A percentile compares a stretch with the other conserved stretches of the same genome.
Evolutionary conservation across 2,888 invertebrate genomes (phyloP).

Genomic region (Imbricaverruca yamaguchii): DNA sequence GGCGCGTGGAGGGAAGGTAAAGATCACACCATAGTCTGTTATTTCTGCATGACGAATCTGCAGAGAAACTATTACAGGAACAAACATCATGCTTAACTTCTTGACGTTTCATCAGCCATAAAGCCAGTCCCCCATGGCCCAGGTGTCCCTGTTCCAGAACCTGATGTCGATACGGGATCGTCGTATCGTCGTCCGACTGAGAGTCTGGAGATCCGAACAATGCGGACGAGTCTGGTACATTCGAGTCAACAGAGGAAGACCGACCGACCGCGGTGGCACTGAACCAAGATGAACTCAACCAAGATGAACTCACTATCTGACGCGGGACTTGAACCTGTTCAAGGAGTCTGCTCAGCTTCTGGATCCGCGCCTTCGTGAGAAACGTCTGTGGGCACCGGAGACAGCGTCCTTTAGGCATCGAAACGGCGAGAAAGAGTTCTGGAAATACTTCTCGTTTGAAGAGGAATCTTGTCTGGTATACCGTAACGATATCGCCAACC

Average conservation of each 20-base stretch:
- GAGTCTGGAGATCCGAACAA: background rate
- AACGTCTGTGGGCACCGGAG: background rate
- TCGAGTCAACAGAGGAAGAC: background rate
- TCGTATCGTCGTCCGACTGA: conserved; percentile 14
- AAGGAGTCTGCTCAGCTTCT: conserved; percentile 16
- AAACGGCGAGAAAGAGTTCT: background rate
- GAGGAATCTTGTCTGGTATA: conserved; percentile 23
- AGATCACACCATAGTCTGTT: background rate
- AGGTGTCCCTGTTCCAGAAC: conserved; percentile 10
- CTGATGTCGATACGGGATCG: conserved; percentile 23
- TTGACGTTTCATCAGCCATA: conserved; percentile 4
- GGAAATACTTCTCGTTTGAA: conserved; percentile 23
- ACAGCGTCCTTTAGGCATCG: too few species aligned
- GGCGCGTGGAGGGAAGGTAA: too few species aligned
- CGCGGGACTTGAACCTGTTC: too few species aligned
- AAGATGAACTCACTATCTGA: too few species aligned
- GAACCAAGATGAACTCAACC: too few species aligned
- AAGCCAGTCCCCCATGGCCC: conserved; percentile 25
- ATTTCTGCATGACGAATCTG: too few species aligned
- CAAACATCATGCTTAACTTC: too few species aligned
- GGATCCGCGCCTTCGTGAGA: conserved; percentile 23
- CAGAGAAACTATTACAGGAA: conserved; percentile 16
- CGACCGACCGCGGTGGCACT: too few species aligned
- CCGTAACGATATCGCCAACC: conserved; percentile 21
- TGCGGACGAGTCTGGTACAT: background rate